phyloP scores from a whole-genome alignment of 2,888 invertebrate genomes.

The Odontothrips loti region DNA sequence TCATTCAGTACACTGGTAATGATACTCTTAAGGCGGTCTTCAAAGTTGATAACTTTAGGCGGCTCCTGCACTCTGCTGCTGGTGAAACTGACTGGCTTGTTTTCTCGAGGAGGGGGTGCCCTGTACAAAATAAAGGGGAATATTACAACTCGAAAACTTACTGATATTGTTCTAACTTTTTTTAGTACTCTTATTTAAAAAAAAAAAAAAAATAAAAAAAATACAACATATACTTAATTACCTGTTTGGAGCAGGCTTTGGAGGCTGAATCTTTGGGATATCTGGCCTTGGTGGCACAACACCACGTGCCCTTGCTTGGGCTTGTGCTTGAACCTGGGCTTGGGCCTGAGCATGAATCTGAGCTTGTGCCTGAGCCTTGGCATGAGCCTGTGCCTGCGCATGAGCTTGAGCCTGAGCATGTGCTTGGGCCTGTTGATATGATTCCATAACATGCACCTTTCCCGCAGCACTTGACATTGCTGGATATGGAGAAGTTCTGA shows the following conservation, averaged over 20 bases:
- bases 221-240: not conserved
- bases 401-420: not conserved
- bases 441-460: not conserved
- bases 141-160: not conserved
- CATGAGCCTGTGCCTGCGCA: not conserved
- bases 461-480: not conserved
- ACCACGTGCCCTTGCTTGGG: conserved; percentile 36
- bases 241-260: not conserved
- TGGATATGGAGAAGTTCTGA: not conserved
- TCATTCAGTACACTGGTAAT: conserved; percentile 83
- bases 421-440: not conserved
- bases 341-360: not conserved
- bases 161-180: no score
- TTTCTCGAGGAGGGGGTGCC: not conserved
- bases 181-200: no score
- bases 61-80: conserved; percentile 64
- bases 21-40: conserved; percentile 81
- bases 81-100: conserved; percentile 44
- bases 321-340: not conserved
- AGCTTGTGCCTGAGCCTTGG: not conserved
- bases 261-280: not conserved
- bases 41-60: conserved; percentile 81
- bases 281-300: not conserved
- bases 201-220: no score
- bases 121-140: not conserved